Conservation (phyloP, 2,797 vertebrate genomes). For the Ptychadena robeensis region DNA sequence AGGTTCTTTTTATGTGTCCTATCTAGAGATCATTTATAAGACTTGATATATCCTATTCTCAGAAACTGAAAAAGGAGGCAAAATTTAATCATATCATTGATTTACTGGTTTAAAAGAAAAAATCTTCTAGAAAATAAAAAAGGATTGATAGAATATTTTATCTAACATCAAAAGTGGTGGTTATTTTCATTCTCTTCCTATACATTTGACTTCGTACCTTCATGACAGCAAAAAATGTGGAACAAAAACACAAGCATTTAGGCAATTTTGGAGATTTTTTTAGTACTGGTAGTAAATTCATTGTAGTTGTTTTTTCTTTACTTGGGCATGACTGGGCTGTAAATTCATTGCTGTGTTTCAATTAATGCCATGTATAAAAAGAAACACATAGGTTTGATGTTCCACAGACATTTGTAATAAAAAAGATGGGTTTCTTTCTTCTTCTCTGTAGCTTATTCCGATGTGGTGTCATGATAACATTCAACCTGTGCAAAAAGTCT, state of each 20-base stretch:
- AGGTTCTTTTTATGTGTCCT: conserved; percentile 30
- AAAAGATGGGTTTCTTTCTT: too few relatives aligned
- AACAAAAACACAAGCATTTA: background rate
- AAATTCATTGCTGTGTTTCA: too few relatives aligned
- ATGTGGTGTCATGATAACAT: too few relatives aligned
- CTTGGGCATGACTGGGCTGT: too few relatives aligned
- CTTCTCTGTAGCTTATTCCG: too few relatives aligned
- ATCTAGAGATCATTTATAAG: conserved; percentile 64
- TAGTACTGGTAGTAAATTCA: too few relatives aligned
- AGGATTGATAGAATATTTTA: conserved; percentile 10
- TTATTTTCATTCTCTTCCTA: background rate
- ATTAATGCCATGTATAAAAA: too few relatives aligned
- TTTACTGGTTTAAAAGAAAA: conserved; percentile 16
- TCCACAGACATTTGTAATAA: too few relatives aligned
- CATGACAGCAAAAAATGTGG: background rate
- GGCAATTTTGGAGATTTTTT: background rate
- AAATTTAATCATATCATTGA: conserved; percentile 24
- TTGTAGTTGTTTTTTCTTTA: too few relatives aligned
- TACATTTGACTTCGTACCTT: background rate
- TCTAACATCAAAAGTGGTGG: conserved; percentile 19
- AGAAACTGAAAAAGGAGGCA: background rate
- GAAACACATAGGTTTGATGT: too few relatives aligned
- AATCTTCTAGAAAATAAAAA: conserved; percentile 9
- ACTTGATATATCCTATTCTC: conserved; percentile 35
- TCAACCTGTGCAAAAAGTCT: too few relatives aligned